These are phyloP conservation scores for Phenacoccus solenopsis DNA, from an alignment of 1,140 invertebrate genomes.

Conservation along the genomic window DNA sequence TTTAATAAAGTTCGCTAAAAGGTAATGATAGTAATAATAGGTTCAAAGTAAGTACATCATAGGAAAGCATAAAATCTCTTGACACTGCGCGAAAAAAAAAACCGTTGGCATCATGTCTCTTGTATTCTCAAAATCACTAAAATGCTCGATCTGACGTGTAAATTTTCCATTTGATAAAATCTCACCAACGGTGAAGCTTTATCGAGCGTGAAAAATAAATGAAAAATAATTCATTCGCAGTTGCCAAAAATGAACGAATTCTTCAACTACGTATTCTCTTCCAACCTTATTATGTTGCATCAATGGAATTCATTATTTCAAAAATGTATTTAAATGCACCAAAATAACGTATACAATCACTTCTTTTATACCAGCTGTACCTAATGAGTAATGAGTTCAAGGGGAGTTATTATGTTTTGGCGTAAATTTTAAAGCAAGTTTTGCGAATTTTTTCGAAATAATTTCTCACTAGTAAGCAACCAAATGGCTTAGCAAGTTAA, in stretches of 20 bases:
- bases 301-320: not conserved
- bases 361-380: too few species aligned
- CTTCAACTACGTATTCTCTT: not conserved
- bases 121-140: not conserved
- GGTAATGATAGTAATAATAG: too few species aligned
- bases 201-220: not conserved
- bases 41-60: too few species aligned
- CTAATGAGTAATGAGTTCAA: too few species aligned
- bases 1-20: too few species aligned
- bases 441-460: too few species aligned
- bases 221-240: not conserved
- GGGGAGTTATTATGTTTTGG: too few species aligned
- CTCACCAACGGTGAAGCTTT: not conserved
- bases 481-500: too few species aligned
- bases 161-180: slow-evolving; percentile 3
- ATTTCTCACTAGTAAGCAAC: too few species aligned
- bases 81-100: not conserved
- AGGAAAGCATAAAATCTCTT: not conserved
- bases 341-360: too few species aligned
- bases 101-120: not conserved
- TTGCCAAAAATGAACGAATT: not conserved
- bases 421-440: too few species aligned
- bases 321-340: too few species aligned
- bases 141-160: not conserved
- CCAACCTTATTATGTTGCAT: not conserved